phyloP scores from a whole-genome alignment of 2,888 invertebrate species.

The Erynnis tages region DNA sequence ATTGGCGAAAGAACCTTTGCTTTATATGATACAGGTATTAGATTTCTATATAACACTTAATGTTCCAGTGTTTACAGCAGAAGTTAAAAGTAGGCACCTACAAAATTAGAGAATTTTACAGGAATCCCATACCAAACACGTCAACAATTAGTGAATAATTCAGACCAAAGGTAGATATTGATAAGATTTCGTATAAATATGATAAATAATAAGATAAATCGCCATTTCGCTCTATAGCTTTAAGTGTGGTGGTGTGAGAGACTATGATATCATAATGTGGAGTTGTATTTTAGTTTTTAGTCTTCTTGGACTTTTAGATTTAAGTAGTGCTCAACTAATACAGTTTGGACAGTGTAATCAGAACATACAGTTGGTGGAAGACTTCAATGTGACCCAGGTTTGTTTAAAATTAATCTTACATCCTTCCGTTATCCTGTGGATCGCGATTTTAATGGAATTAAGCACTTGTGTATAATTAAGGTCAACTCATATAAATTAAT shows the following conservation, averaged over 20 bases:
- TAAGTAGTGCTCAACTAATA: constrained; percentile 53
- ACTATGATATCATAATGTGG: constrained; percentile 59
- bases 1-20: too few species aligned
- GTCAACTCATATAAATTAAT: too few species aligned
- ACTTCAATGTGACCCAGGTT: constrained; percentile 49
- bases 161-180: constrained; percentile 27
- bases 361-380: constrained; percentile 36
- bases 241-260: constrained; percentile 20
- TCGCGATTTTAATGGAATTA: too few species aligned
- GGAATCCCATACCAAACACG: neutral
- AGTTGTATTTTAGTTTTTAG: constrained; percentile 48
- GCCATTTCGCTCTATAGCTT: constrained; percentile 2
- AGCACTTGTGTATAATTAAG: too few species aligned
- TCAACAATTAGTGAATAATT: constrained; percentile 30
- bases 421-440: too few species aligned
- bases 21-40: too few species aligned
- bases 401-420: constrained; percentile 32
- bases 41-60: too few species aligned
- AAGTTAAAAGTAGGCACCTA: too few species aligned
- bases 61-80: too few species aligned
- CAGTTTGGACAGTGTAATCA: constrained; percentile 57
- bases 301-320: constrained; percentile 46
- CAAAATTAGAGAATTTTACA: neutral
- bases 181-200: constrained; percentile 42
- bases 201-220: constrained; percentile 32